A percentile compares a stretch with the other conserved stretches of the same genome.
Conservation (phyloP, 1,140 invertebrate species). For the Stenopsyche tienmushanensis region DNA sequence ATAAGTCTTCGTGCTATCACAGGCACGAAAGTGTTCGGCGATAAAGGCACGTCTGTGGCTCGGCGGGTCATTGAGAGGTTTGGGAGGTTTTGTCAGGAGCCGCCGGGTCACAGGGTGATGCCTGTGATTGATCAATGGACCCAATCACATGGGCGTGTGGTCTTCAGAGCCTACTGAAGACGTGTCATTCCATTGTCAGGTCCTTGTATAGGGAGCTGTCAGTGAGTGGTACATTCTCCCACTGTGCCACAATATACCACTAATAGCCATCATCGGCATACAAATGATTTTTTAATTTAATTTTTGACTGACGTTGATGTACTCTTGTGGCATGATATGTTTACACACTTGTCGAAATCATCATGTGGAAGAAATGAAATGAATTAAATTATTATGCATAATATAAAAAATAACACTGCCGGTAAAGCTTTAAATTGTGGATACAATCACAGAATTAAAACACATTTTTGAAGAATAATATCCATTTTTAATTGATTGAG, state of each 20-base stretch:
- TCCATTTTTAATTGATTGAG: too few relatives aligned
- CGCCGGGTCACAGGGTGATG: not conserved
- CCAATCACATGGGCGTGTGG: not conserved
- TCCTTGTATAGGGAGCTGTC: slow-evolving; percentile 4
- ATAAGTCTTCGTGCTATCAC: too few relatives aligned
- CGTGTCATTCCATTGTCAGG: not conserved
- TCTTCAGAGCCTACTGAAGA: not conserved
- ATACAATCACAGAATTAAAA: too few relatives aligned
- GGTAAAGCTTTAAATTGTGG: too few relatives aligned
- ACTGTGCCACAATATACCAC: not conserved
- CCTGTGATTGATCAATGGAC: slow-evolving; percentile 6
- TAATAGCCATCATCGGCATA: not conserved
- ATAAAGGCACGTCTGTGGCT: too few relatives aligned
- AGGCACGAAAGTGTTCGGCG: too few relatives aligned
- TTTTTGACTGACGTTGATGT: not conserved
- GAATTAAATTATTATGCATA: too few relatives aligned
- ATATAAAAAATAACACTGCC: too few relatives aligned
- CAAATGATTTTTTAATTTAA: slow-evolving; percentile 11
- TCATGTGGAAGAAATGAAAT: too few relatives aligned
- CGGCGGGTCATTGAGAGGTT: too few relatives aligned
- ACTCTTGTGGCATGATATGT: not conserved
- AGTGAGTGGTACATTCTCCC: not conserved
- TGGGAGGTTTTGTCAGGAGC: not conserved
- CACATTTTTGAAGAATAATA: too few relatives aligned
- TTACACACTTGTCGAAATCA: too few relatives aligned